These are phyloP conservation scores for Eupleurogrammus muticus DNA, from an alignment of 2,797 vertebrate species.

Conservation along the genomic window DNA sequence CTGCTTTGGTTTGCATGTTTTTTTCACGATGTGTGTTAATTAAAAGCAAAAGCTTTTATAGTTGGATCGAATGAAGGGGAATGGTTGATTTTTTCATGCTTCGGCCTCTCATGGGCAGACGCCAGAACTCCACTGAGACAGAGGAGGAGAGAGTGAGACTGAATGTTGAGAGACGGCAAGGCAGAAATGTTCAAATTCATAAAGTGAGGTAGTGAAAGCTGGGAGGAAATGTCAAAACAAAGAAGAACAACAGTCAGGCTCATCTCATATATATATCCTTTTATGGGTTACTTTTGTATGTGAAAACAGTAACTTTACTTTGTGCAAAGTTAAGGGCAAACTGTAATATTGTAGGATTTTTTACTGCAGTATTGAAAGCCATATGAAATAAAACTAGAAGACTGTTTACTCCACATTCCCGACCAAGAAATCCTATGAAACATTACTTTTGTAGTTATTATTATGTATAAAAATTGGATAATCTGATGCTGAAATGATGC, in stretches of 20 bases:
- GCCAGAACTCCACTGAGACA: conserved; percentile 4
- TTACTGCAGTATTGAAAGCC: background rate
- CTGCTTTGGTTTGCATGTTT: conserved; percentile 25
- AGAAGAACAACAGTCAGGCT: background rate
- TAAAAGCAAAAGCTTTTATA: conserved; percentile 26
- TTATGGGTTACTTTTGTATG: background rate
- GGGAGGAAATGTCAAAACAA: background rate
- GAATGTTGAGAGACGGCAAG: background rate
- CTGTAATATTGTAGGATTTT: no score
- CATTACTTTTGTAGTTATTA: no score
- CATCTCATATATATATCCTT: background rate
- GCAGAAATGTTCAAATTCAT: background rate
- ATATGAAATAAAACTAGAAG: background rate
- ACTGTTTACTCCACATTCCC: no score
- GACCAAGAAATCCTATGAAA: no score
- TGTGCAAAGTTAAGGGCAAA: no score
- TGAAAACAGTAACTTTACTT: no score
- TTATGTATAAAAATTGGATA: no score
- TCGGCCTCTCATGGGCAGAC: conserved; percentile 31
- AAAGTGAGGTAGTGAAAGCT: background rate
- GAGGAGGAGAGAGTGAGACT: background rate
- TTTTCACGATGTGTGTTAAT: conserved; percentile 42
- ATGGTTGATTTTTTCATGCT: conserved; percentile 49
- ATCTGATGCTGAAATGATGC: no score
- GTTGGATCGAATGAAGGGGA: conserved; percentile 22